Conservation (phyloP, 2,113 vertebrate species). For the Talpa occidentalis region DNA sequence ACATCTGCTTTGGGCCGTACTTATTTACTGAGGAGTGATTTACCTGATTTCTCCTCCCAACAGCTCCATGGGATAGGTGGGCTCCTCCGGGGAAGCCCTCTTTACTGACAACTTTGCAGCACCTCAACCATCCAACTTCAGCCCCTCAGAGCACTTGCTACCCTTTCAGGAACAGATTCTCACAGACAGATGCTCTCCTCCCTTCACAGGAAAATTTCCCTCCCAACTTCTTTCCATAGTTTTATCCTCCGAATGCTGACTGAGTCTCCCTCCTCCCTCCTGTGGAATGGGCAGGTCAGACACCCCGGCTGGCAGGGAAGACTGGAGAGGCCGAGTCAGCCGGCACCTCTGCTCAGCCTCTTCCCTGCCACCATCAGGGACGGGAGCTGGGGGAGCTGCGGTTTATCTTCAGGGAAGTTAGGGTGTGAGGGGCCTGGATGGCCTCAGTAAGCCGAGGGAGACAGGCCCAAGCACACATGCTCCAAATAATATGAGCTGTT, state of each 20-base stretch:
- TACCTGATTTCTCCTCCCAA: not conserved
- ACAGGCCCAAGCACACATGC: not conserved
- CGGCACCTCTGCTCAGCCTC: conserved; percentile 56
- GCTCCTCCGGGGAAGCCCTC: not conserved
- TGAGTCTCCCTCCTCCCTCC: not conserved
- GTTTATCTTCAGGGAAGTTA: not conserved
- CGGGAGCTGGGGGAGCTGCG: not conserved
- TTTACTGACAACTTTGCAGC: not conserved
- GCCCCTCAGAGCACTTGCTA: not conserved
- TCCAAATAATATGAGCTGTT: conserved; percentile 32
- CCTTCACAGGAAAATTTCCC: not conserved
- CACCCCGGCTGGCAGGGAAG: not conserved
- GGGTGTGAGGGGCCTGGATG: not conserved
- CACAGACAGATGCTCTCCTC: not conserved
- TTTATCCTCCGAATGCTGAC: not conserved
- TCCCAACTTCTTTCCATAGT: not conserved
- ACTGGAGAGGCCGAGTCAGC: not conserved
- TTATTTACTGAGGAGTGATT: no score
- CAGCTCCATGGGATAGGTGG: not conserved
- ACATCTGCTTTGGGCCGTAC: not conserved
- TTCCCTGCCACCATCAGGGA: not conserved
- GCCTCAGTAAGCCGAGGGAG: not conserved
- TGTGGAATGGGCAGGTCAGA: not conserved
- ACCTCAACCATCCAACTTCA: not conserved
- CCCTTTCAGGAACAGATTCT: not conserved